Evolutionary conservation across 2,888 invertebrate genomes (phyloP).

Genomic region (Volucella zonaria): DNA sequence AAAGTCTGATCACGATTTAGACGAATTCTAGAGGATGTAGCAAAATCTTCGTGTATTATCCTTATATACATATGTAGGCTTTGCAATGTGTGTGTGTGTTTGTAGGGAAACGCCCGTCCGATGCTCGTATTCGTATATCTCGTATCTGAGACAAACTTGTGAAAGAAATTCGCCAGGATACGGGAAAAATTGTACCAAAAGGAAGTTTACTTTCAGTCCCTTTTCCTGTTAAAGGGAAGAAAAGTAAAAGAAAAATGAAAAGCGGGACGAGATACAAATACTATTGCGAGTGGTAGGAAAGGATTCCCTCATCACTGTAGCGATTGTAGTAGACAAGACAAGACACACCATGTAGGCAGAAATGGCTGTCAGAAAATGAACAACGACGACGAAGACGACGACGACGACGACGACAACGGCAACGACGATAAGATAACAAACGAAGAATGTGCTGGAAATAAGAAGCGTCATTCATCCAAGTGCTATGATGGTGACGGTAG

Average conservation of each 20-base stretch:
- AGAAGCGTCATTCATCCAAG: constrained; percentile 34
- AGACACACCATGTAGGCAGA: constrained; percentile 57
- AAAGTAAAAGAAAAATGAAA: constrained; percentile 2
- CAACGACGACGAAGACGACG: not conserved
- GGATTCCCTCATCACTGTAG: constrained; percentile 46
- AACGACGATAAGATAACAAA: constrained; percentile 14
- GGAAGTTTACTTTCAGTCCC: constrained; percentile 62
- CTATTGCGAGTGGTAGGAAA: not conserved
- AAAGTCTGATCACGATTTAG: constrained; percentile 71
- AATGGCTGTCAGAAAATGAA: constrained; percentile 54
- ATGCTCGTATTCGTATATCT: constrained; percentile 37
- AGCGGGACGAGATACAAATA: constrained; percentile 25
- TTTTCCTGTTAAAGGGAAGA: constrained; percentile 20
- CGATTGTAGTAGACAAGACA: constrained; percentile 54
- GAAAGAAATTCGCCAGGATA: constrained; percentile 37
- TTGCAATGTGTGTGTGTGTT: constrained; percentile 9
- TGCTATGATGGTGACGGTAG: not conserved
- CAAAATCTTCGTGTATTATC: constrained; percentile 63
- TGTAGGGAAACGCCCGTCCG: constrained; percentile 61
- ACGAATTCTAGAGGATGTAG: constrained; percentile 71
- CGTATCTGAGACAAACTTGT: constrained; percentile 42
- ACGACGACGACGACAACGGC: too few relatives aligned
- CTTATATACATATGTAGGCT: constrained; percentile 24
- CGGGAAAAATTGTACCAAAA: constrained; percentile 11
- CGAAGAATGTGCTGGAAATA: constrained; percentile 40